phyloP scores from a whole-genome alignment of 2,113 vertebrate genomes.

The Neopipo cinnamomea region DNA sequence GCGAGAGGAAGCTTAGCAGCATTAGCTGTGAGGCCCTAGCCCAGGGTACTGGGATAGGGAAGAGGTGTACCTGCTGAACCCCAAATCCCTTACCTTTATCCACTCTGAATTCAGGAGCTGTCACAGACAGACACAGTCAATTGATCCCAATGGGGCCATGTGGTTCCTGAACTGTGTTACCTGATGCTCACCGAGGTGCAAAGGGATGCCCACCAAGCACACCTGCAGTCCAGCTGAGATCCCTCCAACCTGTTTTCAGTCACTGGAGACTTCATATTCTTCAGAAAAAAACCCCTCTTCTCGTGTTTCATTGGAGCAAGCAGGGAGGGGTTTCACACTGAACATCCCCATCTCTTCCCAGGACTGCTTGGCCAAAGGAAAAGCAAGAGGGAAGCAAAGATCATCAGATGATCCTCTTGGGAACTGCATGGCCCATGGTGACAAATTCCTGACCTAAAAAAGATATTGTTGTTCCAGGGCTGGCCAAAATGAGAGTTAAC shows the following conservation, averaged over 20 bases:
- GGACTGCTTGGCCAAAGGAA: neutral
- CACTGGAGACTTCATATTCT: neutral
- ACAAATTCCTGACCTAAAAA: neutral
- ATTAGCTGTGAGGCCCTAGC: neutral
- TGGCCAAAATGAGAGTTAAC: neutral
- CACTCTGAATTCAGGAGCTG: neutral
- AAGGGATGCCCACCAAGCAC: neutral
- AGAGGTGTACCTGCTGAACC: neutral
- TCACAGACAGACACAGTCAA: rapidly evolving
- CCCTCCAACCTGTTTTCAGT: neutral
- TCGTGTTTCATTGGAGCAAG: rapidly evolving
- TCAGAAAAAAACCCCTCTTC: neutral
- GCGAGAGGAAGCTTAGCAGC: rapidly evolving
- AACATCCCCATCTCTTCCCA: neutral
- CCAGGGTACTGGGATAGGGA: rapidly evolving
- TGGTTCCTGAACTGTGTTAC: neutral
- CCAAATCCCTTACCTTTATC: neutral
- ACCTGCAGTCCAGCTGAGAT: neutral
- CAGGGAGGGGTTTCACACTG: neutral
- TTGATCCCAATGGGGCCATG: rapidly evolving
- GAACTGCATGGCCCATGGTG: neutral
- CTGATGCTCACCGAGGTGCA: neutral
- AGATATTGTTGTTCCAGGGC: neutral
- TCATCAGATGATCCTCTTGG: neutral
- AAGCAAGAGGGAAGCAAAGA: neutral